These are phyloP conservation scores for Vanessa cardui DNA, from an alignment of 2,888 invertebrate species.

Conservation along the genomic window DNA sequence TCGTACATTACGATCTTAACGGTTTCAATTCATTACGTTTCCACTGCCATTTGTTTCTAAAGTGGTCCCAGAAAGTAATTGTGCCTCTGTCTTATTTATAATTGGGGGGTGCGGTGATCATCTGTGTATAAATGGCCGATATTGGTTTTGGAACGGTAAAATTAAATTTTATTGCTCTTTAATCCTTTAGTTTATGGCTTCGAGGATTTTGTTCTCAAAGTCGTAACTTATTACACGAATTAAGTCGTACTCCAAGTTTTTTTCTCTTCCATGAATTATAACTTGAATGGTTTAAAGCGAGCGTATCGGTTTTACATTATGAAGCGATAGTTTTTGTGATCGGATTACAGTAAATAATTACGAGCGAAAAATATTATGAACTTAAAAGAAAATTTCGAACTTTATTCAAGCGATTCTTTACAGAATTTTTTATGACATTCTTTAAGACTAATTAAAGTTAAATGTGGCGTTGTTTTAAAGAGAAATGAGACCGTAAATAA, in stretches of 20 bases:
- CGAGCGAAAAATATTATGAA: no score
- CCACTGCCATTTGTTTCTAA: conserved; percentile 42
- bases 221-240: conserved; percentile 17
- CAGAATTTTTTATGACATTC: no score
- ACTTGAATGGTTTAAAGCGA: background rate
- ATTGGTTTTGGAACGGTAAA: conserved; percentile 29
- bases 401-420: no score
- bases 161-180: conserved; percentile 34
- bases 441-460: no score
- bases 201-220: conserved; percentile 31
- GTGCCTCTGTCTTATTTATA: conserved; percentile 42
- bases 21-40: conserved; percentile 45
- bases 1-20: conserved; percentile 39
- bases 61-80: conserved; percentile 43
- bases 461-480: no score
- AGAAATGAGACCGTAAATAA: no score
- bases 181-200: conserved; percentile 28
- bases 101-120: conserved; percentile 29
- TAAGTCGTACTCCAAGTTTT: conserved; percentile 1
- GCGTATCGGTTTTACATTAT: background rate
- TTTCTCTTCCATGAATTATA: background rate
- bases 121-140: conserved; percentile 28
- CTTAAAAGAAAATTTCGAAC: no score
- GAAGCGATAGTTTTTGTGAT: no score
- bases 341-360: no score